Conservation (phyloP, 1,140 invertebrate species). For the Ptiloglossa arizonensis region DNA sequence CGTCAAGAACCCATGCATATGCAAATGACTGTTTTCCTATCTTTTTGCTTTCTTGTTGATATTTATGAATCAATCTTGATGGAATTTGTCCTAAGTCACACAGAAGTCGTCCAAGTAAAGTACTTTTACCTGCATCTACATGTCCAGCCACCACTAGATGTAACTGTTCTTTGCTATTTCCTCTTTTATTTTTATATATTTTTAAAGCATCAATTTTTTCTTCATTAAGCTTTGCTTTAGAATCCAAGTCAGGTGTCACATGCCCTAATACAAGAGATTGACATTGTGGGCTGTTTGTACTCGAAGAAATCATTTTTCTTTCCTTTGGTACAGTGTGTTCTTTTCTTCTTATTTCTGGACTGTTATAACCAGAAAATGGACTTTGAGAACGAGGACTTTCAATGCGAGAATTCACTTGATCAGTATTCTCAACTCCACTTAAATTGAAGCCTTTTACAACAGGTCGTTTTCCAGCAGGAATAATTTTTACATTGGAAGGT, state of each 20-base stretch:
- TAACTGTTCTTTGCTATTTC: constrained; percentile 90
- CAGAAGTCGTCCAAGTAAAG: constrained; percentile 97
- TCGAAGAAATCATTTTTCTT: constrained; percentile 64
- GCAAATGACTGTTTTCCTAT: constrained; percentile 98
- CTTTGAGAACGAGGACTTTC: constrained; percentile 72
- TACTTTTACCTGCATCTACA: constrained; percentile 99
- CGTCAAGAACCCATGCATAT: constrained; percentile 99
- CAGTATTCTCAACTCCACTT: constrained; percentile 65
- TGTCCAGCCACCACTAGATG: constrained; percentile 98
- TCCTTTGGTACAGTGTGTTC: constrained; percentile 63
- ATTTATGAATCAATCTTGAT: constrained; percentile 96
- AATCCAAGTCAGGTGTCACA: constrained; percentile 78
- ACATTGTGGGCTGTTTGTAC: constrained; percentile 80
- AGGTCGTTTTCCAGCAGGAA: constrained; percentile 68
- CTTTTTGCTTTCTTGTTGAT: constrained; percentile 98
- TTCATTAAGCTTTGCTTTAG: constrained; percentile 80
- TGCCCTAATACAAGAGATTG: constrained; percentile 85
- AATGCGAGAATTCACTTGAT: constrained; percentile 66
- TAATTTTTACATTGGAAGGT: constrained; percentile 72
- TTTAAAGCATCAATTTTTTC: constrained; percentile 82
- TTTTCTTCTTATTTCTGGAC: constrained; percentile 68
- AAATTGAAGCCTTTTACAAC: constrained; percentile 74
- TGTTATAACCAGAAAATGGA: constrained; percentile 70
- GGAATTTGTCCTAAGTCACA: constrained; percentile 95
- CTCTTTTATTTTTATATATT: constrained; percentile 89